Percentiles rank a stretch among this genome's conserved stretches.
These are phyloP conservation scores for Diplosoma virens DNA, from an alignment of 23 tunicate genomes.

Conservation along the genomic window DNA sequence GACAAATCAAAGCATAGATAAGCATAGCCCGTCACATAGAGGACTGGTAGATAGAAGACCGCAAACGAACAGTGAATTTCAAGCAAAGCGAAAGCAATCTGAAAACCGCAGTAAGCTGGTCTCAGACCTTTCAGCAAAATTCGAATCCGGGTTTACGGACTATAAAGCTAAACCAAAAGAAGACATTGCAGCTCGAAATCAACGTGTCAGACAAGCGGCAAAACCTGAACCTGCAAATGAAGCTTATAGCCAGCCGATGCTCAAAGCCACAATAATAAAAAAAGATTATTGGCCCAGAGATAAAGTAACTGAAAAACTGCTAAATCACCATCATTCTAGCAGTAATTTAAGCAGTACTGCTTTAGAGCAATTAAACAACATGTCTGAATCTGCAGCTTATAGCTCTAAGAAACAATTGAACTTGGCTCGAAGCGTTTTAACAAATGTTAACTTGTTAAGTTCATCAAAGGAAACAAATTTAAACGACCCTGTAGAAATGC, in stretches of 20 bases:
- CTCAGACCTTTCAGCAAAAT: no score
- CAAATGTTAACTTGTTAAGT: neutral
- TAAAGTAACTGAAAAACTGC: constrained; percentile 64
- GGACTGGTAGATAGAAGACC: neutral
- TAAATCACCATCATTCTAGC: constrained; percentile 12
- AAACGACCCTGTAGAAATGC: constrained; percentile 15
- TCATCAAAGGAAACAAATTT: constrained; percentile 52
- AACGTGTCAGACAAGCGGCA: neutral
- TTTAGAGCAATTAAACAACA: neutral
- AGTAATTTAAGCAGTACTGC: neutral
- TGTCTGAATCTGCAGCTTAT: neutral
- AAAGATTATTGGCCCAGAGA: constrained; percentile 95
- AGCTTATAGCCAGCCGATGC: constrained; percentile 44
- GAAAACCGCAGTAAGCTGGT: no score
- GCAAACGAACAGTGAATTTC: no score
- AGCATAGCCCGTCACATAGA: neutral
- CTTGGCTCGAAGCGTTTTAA: neutral
- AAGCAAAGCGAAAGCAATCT: constrained; percentile 11
- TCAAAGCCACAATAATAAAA: constrained; percentile 61
- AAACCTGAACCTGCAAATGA: neutral
- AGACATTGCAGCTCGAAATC: neutral
- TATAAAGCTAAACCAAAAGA: neutral
- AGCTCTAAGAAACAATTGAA: neutral
- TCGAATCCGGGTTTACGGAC: neutral
- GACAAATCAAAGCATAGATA: constrained; percentile 8